Conservation (phyloP, 2,113 vertebrate genomes). For the Melanotaenia duboulayi region DNA sequence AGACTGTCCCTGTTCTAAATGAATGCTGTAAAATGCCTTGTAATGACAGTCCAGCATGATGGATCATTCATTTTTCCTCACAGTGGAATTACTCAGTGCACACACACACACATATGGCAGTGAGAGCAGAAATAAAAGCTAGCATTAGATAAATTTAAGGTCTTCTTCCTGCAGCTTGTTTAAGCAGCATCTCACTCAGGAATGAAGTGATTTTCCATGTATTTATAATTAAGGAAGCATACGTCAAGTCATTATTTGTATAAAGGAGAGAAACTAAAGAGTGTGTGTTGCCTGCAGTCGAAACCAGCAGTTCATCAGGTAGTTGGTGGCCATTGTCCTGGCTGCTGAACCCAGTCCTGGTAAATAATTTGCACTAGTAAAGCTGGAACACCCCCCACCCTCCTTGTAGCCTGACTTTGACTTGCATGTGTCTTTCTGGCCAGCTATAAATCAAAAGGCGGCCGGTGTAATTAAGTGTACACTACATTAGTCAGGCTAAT, state of each 20-base stretch:
- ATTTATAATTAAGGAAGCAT: neutral
- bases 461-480: slow-evolving; percentile 85
- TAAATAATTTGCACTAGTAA: slow-evolving; percentile 71
- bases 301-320: slow-evolving; percentile 44
- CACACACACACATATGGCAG: slow-evolving; percentile 12
- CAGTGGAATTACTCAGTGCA: slow-evolving; percentile 42
- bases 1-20: slow-evolving; percentile 68
- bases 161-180: neutral
- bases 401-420: slow-evolving; percentile 68
- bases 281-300: slow-evolving; percentile 14
- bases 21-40: slow-evolving; percentile 78
- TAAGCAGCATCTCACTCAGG: neutral
- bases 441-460: slow-evolving; percentile 85
- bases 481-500: slow-evolving; percentile 90
- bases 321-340: slow-evolving; percentile 36
- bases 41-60: slow-evolving; percentile 75
- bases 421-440: slow-evolving; percentile 73
- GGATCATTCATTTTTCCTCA: slow-evolving; percentile 74
- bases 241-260: neutral
- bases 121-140: slow-evolving; percentile 14
- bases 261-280: neutral
- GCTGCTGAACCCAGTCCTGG: slow-evolving; percentile 56
- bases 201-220: neutral
- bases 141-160: neutral
- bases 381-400: slow-evolving; percentile 25